Percentiles rank a stretch among this genome's conserved stretches.
phyloP scores from a whole-genome alignment of 2,113 vertebrate species.

The Scopus umbretta region DNA sequence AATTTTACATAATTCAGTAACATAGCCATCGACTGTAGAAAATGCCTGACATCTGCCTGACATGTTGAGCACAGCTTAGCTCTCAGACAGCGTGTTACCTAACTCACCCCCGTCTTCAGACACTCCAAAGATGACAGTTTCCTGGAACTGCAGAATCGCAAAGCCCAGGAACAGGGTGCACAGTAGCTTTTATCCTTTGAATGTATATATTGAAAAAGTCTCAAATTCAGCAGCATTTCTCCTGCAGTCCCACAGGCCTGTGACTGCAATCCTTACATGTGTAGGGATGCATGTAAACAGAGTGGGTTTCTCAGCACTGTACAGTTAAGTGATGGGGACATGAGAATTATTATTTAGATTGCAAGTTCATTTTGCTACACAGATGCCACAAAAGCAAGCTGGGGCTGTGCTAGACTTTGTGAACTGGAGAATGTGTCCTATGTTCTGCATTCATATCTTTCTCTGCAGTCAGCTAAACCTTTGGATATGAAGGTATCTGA shows the following conservation, averaged over 20 bases:
- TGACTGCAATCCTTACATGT: neutral
- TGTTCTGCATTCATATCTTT: neutral
- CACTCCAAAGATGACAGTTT: neutral
- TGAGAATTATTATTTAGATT: neutral
- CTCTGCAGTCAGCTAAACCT: neutral
- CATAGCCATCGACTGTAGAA: neutral
- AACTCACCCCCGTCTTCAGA: neutral
- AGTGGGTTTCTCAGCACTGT: neutral
- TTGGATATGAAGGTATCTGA: neutral
- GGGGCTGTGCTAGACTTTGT: neutral
- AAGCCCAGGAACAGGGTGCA: neutral
- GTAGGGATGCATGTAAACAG: neutral
- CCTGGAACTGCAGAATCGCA: neutral
- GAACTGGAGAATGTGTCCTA: neutral
- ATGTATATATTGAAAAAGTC: neutral
- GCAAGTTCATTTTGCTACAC: neutral
- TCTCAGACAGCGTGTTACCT: neutral
- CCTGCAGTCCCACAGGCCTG: neutral
- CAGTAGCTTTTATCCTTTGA: neutral
- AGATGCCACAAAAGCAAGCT: neutral
- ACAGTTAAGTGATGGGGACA: fast-evolving
- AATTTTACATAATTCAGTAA: neutral
- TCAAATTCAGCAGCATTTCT: neutral
- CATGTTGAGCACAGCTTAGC: neutral
- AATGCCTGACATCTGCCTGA: neutral